Evolutionary conservation across 92 coral and sea anemone species (phyloP), one percentile per base, ranked within the genome.

Genomic region (Parazoanthus swiftii): DNA sequence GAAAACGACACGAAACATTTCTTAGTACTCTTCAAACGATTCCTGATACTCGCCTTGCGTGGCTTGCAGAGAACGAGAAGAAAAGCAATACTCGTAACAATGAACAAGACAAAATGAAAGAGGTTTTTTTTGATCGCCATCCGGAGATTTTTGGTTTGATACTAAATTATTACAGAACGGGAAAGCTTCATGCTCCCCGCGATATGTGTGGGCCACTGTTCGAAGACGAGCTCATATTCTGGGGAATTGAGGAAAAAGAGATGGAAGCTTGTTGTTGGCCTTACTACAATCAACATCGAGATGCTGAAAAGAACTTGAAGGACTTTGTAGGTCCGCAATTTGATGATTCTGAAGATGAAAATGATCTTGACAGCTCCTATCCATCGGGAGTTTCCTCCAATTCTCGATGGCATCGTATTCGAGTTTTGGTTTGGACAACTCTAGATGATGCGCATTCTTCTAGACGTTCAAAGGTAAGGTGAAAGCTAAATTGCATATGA

Each of bases 231-330:
- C 92, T 97, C n/a, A 83, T 66, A 37, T 97, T 95, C 76, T 97
- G 99, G 99, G 99, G 99, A 21, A 97, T 97, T 39, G 98, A 95
- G 23, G 99, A 97, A 76, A 95, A 87, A 58, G 98, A 97, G 21
- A 97, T 97, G 99, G 99, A 97, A 43, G 98, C 99, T 2, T 97
- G 99, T 58, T 97, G 99, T 81, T 97, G 99, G 99, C 96, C 97
- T 0, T 93, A 91, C 39, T 97, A 95, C 76, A 93, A 94, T 0
- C 99, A 97, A 74, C 99, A 97, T 67, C 90, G 99, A 35, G 99
- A 97, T 48, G 99, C 99, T 0, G 99, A 97, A 80, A 94, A 95
- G 67, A 95, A 97, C 68, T 85, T 97, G 36, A 94, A 97, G 74
- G 98, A 97, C 76, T 95, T 95, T 77, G 98, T 95, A 18, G 98